Conservation (phyloP, 2,888 invertebrate species). For the Hecatera dysodea region DNA sequence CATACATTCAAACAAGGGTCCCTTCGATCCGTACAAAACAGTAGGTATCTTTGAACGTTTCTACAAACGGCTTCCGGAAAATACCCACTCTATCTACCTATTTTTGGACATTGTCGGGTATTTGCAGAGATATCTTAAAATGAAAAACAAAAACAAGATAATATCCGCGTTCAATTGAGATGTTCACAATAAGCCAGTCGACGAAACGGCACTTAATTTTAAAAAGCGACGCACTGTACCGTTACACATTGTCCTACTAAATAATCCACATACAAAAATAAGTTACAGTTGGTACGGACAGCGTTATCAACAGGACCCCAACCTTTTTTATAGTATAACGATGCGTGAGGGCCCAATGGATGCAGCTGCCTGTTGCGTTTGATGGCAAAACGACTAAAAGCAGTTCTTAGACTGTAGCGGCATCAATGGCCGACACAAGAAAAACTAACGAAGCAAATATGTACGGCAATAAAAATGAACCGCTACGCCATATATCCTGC, state of each 20-base stretch:
- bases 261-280: conserved; percentile 7
- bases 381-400: too few species aligned
- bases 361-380: too few species aligned
- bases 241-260: conserved; percentile 28
- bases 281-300: not conserved
- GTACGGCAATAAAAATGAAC: too few species aligned
- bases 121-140: not conserved
- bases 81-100: not conserved
- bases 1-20: too few species aligned
- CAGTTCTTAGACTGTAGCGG: too few species aligned
- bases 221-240: conserved; percentile 36
- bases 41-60: not conserved
- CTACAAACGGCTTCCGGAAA: not conserved
- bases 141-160: conserved; percentile 3
- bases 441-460: too few species aligned
- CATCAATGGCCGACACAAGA: too few species aligned
- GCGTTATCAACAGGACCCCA: not conserved
- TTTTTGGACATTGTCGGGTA: not conserved
- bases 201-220: conserved; percentile 42
- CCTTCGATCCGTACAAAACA: too few species aligned
- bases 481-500: too few species aligned
- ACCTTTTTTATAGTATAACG: not conserved
- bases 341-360: too few species aligned
- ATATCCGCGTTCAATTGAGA: conserved; percentile 16
- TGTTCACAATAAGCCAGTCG: not conserved